Evolutionary conservation across 2,797 vertebrate species (phyloP).

Genomic region (Smutsia gigantea): DNA sequence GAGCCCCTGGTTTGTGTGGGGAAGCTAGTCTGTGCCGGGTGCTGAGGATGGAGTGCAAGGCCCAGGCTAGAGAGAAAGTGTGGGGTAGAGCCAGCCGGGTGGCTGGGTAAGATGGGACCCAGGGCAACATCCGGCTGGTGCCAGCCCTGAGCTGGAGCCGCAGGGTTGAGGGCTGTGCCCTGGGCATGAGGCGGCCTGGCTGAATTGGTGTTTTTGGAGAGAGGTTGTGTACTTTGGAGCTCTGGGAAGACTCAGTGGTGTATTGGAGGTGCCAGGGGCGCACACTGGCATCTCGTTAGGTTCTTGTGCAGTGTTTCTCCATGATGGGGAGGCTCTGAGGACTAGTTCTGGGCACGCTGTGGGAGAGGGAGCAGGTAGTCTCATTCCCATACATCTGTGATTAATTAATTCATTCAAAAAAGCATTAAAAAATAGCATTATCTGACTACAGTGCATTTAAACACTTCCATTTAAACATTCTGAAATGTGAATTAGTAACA

Average conservation of each 20-base stretch:
- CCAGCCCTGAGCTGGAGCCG: neutral
- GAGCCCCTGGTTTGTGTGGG: neutral
- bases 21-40: neutral
- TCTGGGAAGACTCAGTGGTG: conserved; percentile 36
- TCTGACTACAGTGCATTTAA: neutral
- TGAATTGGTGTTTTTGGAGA: conserved; percentile 46
- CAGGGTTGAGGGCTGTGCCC: conserved; percentile 41
- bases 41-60: neutral
- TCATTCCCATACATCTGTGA: neutral
- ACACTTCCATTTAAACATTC: conserved; percentile 40
- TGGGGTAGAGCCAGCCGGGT: neutral
- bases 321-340: neutral
- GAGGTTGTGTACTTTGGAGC: conserved; percentile 41
- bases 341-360: neutral
- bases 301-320: neutral
- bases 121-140: neutral
- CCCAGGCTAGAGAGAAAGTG: neutral
- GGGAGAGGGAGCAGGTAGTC: neutral
- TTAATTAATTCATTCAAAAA: neutral
- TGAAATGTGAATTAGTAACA: conserved; percentile 45
- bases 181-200: neutral
- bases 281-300: neutral
- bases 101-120: neutral
- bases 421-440: neutral
- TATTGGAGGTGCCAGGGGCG: neutral